Conservation (phyloP, 2,888 invertebrate species). For the Nephrotoma flavescens region DNA sequence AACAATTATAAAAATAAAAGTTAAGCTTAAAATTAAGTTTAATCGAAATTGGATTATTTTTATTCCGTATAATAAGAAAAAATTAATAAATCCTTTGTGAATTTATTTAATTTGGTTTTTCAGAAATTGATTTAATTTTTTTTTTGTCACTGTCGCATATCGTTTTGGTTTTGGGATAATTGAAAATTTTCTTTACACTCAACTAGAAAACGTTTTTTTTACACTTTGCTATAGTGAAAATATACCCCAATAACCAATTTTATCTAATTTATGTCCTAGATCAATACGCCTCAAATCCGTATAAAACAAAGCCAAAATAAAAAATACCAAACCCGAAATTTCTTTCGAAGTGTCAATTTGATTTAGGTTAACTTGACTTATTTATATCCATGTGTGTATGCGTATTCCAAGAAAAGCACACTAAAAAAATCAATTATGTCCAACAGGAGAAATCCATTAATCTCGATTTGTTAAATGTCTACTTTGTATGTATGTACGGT, state of each 20-base stretch:
- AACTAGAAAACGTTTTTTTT: neutral
- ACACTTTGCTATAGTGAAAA: neutral
- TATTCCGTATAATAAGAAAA: neutral
- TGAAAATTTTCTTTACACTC: neutral
- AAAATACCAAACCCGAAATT: neutral
- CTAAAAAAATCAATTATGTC: neutral
- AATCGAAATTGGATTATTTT: neutral
- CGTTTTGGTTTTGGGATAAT: neutral
- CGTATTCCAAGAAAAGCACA: neutral
- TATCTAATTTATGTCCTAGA: neutral
- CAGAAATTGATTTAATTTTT: neutral
- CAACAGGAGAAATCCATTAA: neutral
- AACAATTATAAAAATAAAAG: neutral
- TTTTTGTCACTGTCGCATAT: neutral
- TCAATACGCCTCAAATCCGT: neutral
- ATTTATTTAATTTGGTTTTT: neutral
- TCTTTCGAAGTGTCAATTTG: neutral
- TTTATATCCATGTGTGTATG: too few relatives aligned
- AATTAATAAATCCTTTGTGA: neutral
- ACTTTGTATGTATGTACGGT: neutral
- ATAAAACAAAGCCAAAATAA: neutral
- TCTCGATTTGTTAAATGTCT: neutral
- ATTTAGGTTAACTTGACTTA: neutral
- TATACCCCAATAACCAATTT: neutral
- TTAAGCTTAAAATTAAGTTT: neutral